phyloP scores from a whole-genome alignment of 2,113 vertebrate species.

The Condylura cristata region DNA sequence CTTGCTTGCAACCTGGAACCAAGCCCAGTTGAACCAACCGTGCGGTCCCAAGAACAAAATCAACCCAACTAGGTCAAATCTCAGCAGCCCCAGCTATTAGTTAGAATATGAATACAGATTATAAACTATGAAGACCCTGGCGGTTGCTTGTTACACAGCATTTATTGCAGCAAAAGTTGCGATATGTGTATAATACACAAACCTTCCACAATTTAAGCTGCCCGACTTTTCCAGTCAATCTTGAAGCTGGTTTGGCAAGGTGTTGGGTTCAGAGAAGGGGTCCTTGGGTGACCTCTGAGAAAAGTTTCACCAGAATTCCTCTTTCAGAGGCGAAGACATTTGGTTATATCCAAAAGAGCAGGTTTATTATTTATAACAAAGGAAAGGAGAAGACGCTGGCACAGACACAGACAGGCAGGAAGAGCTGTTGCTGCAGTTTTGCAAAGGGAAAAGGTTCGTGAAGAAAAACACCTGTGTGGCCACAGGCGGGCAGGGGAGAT shows the following conservation, averaged over 20 bases:
- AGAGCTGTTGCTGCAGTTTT: too few species aligned
- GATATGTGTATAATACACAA: neutral
- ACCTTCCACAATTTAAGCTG: neutral
- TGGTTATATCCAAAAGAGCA: too few species aligned
- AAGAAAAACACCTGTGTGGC: too few species aligned
- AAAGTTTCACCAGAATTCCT: too few species aligned
- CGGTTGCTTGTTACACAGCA: neutral
- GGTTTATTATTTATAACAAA: too few species aligned
- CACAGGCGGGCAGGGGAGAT: too few species aligned
- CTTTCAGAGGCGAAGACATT: too few species aligned
- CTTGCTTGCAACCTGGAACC: neutral
- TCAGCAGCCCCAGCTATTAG: neutral
- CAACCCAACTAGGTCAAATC: conserved; percentile 17
- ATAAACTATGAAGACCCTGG: neutral
- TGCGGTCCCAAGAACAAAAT: neutral
- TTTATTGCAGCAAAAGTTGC: neutral
- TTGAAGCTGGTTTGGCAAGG: neutral
- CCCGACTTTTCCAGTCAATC: neutral
- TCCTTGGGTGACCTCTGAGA: too few species aligned
- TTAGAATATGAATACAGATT: neutral
- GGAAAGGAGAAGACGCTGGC: too few species aligned
- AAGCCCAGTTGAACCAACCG: neutral
- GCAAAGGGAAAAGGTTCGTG: too few species aligned
- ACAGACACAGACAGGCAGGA: too few species aligned
- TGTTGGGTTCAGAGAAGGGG: too few species aligned